Evolutionary conservation across 2,888 invertebrate species (phyloP), one percentile per base, ranked within the genome.

Genomic region (Bruchidius siliquastri): DNA sequence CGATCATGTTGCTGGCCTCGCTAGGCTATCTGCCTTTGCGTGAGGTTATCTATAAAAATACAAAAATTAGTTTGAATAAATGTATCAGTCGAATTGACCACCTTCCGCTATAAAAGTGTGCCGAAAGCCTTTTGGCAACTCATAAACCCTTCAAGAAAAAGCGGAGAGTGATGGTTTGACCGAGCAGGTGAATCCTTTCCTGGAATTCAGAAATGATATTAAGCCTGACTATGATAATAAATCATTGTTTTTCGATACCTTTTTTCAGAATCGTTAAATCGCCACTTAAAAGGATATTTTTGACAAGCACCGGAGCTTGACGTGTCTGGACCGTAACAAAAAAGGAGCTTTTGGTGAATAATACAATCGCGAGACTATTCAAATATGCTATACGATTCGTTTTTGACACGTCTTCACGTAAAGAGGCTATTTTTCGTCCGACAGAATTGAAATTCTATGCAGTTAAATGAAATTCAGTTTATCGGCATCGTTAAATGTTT

Each of bases 131-230:
- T 68, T 68, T 68, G 21, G 68, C 68, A n/a, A 68, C 68, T 68
- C 68, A 68, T 68, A 68, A 68, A 68, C 68, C 21, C 21, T 21
- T 22, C 68, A 20, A 68, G 18, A 20, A 68, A 68, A 21, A 21
- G 8, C 8, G 18, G 6, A 20, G 68, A 21, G 21, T 68, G 68
- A 21, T 68, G 49, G 49, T 18, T 13, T 49, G 21, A 22, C 68
- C 68, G 22, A 13, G 68, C 68, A 68, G 68, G 68, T 68, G 68
- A 68, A 68, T 68, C 68, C 20, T 68, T 68, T 68, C 68, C 68
- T 21, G 22, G 68, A 68, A 68, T 68, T 68, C 22, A 21, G 68
- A 68, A 68, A 21, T 21, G 21, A 68, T 68, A 49, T 49, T 49
- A 49, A 49, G 21, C 68, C 68, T 1, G 22, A 68, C 68, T 68